Evolutionary conservation across 2,797 vertebrate genomes (phyloP).

Genomic region (Sylvilagus floridanus): DNA sequence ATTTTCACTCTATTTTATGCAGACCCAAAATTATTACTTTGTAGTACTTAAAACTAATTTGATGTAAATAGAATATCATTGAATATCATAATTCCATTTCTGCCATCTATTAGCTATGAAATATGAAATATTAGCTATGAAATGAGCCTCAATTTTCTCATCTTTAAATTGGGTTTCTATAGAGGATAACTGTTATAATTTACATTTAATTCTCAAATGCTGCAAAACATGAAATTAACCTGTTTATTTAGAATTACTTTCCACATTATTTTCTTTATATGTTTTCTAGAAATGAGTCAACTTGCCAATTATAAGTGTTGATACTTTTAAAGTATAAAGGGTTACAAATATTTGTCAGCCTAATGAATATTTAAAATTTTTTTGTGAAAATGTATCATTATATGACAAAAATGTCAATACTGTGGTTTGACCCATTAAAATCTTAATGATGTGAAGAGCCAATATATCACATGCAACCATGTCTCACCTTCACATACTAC

Average conservation of each 20-base stretch:
- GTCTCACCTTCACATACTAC: accelerated
- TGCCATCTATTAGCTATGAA: not conserved
- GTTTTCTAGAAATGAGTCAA: not conserved
- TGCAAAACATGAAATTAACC: not conserved
- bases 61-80: not conserved
- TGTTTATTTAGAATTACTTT: not conserved
- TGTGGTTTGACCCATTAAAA: not conserved
- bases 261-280: not conserved
- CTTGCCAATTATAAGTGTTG: not conserved
- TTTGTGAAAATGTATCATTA: not conserved
- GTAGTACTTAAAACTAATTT: not conserved
- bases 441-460: no score
- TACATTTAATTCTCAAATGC: not conserved
- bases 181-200: not conserved
- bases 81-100: not conserved
- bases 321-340: not conserved
- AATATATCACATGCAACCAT: no score
- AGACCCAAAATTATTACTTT: not conserved
- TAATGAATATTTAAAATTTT: not conserved
- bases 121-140: not conserved
- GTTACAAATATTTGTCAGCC: not conserved
- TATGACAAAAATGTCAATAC: not conserved
- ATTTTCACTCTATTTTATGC: not conserved
- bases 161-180: not conserved
- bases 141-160: not conserved